Base-by-base conservation (phyloP, 2,797 vertebrate genomes). In the Macroramphosus scolopax region DNA sequence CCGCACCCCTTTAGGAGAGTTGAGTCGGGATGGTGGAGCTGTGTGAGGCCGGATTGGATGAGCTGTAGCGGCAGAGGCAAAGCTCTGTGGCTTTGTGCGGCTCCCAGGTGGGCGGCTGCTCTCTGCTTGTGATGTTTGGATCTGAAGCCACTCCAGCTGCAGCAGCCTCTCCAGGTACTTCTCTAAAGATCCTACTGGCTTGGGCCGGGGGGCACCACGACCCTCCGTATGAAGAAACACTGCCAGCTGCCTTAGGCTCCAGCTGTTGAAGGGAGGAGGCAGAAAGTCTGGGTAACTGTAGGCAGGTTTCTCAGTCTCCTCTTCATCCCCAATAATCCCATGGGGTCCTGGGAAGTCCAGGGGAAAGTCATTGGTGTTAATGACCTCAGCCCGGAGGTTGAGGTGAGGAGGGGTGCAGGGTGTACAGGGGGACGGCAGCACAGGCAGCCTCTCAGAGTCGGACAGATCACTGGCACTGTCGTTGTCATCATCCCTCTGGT, bases 381-480 rank as follows among this genome's bases (percentile, higher is more conserved):
- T 93, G 42, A 97, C 91, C 74, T 99, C 96, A 0, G 95, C 95
- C 18, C 95, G 84, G 24, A 98, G 93, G 55, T 93, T 92, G 28
- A 98, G 94, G 28, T 95, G 92, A 3, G 95, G 95, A 0, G 94
- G 96, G 0, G 93, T 91, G 72, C 93, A 92, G 5, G 94, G 96
- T 0, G 93, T 91, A 31, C 93, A 92, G 5, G 94, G 93, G 2
- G 95, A 94, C 1, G 93, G 92, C 10, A 92, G 83, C 1, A 96
- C 81, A 12, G 93, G 93, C 46, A 97, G 82, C 56, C 96, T 88
- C 77, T 98, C 96, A 0, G 96, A 99, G 68, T 99, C 96, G 0
- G 96, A 98, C 51, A 98, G 91, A 59, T 99, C 96, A 4, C 96
- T 98, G 47, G 93, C 95, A 4, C 94, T 96, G 49, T 97, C 96